A percentile compares a stretch with the other conserved stretches of the same genome.
These are phyloP conservation scores for Ophion obscuratus DNA, from an alignment of 2,888 invertebrate genomes.

Conservation along the genomic window DNA sequence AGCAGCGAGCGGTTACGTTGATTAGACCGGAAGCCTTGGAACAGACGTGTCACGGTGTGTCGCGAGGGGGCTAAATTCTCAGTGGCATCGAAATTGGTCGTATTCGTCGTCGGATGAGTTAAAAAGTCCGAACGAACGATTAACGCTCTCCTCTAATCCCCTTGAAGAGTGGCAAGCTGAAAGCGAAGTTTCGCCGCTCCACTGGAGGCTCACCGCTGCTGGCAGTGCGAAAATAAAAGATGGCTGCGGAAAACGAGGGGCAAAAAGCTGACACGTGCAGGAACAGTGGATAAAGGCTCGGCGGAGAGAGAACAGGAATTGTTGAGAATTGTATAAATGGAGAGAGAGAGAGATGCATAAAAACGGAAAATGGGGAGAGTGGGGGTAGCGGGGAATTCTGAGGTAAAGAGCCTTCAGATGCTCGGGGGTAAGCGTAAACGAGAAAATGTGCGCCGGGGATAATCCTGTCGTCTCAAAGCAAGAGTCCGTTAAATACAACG, in stretches of 20 bases:
- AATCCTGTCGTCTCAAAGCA: conserved; percentile 65
- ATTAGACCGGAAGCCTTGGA: conserved; percentile 1
- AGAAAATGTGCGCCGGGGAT: conserved; percentile 60
- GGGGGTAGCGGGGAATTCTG: conserved; percentile 16
- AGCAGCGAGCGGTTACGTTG: background rate
- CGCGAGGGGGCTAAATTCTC: background rate
- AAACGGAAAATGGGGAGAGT: conserved; percentile 17
- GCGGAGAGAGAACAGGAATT: background rate
- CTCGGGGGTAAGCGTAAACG: conserved; percentile 36
- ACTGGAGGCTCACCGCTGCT: conserved; percentile 8
- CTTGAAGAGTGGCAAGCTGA: conserved; percentile 35
- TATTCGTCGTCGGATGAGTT: background rate
- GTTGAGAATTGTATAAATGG: conserved; percentile 42
- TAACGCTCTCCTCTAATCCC: conserved; percentile 57
- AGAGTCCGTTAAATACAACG: conserved; percentile 58
- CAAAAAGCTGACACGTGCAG: conserved; percentile 26
- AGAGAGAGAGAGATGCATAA: conserved; percentile 36
- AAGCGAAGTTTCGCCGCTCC: background rate
- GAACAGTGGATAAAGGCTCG: background rate
- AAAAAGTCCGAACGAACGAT: conserved; percentile 44
- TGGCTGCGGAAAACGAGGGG: conserved; percentile 38
- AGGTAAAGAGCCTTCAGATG: conserved; percentile 10
- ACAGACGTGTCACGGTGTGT: background rate
- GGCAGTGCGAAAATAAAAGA: conserved; percentile 21
- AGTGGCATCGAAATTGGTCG: conserved; percentile 5